Evolutionary conservation across 2,888 invertebrate genomes (phyloP).

Genomic region (Eupithecia subfuscata): DNA sequence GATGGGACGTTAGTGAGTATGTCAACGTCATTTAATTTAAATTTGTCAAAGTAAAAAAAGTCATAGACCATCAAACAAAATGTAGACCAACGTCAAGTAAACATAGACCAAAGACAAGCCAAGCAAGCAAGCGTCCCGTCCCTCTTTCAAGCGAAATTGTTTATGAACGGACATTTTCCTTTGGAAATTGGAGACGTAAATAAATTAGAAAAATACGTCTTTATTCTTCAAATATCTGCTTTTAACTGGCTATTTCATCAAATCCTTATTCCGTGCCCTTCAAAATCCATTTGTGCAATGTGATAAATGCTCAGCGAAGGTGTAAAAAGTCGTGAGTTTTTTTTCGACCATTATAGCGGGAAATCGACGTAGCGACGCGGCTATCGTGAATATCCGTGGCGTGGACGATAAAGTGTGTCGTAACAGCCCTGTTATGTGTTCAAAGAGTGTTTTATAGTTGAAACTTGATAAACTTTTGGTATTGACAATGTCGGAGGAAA

Average conservation of each 20-base stretch:
- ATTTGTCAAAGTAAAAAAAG: too few species aligned
- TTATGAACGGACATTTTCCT: constrained; percentile 78
- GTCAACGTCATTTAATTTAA: not conserved
- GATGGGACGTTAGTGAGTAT: not conserved
- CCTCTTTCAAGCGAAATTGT: constrained; percentile 67
- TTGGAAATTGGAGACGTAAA: constrained; percentile 65
- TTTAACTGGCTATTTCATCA: not conserved
- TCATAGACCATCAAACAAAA: not conserved
- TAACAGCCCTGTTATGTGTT: constrained; percentile 75
- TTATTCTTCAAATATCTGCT: not conserved
- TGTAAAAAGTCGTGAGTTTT: constrained; percentile 51
- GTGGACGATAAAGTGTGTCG: constrained; percentile 64
- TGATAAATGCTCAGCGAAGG: constrained; percentile 51
- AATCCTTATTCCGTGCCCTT: constrained; percentile 5
- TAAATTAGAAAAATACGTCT: constrained; percentile 40
- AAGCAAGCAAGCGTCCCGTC: constrained; percentile 69
- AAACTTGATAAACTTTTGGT: constrained; percentile 65
- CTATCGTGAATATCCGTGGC: constrained; percentile 69
- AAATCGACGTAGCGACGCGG: constrained; percentile 79
- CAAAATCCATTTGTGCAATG: constrained; percentile 34
- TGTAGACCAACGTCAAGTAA: not conserved
- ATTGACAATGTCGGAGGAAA: constrained; percentile 82
- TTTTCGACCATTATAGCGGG: constrained; percentile 76
- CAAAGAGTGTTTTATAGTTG: constrained; percentile 70
- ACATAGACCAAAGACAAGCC: constrained; percentile 56